Evolutionary conservation across 2,888 invertebrate species (phyloP).

Genomic region (Acrobasis suavella): DNA sequence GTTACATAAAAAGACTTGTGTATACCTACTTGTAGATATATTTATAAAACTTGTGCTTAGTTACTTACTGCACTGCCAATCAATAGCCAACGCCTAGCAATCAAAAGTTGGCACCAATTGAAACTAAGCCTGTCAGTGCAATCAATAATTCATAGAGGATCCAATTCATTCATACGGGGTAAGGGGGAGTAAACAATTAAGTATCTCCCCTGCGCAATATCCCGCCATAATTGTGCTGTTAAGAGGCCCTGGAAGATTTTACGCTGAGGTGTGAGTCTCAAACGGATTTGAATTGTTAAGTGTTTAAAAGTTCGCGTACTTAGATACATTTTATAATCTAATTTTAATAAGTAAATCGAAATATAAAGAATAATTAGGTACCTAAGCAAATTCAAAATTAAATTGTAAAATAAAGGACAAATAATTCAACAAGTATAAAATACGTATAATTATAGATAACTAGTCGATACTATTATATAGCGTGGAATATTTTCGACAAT

Average conservation of each 20-base stretch:
- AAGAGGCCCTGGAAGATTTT: constrained; percentile 69
- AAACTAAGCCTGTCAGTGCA: constrained; percentile 27
- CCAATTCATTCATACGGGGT: constrained; percentile 49
- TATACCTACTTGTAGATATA: too few species aligned
- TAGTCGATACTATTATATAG: too few species aligned
- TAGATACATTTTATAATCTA: too few species aligned
- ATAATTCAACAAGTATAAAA: too few species aligned
- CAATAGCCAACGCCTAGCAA: neutral
- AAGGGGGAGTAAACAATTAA: constrained; percentile 64
- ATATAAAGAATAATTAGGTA: too few species aligned
- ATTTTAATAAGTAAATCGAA: too few species aligned
- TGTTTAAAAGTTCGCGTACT: neutral
- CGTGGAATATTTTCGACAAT: too few species aligned
- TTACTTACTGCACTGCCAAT: neutral
- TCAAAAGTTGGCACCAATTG: constrained; percentile 2
- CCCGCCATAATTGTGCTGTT: constrained; percentile 70
- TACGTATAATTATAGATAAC: too few species aligned
- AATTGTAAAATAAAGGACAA: too few species aligned
- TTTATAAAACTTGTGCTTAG: too few species aligned
- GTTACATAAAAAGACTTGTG: too few species aligned
- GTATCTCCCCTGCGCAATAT: constrained; percentile 50
- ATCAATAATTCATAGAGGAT: constrained; percentile 61
- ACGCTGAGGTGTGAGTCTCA: constrained; percentile 39
- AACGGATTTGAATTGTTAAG: constrained; percentile 2
- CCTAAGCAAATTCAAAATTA: too few species aligned